A percentile compares a stretch with the other conserved stretches of the same genome.
phyloP scores from a whole-genome alignment of 2,113 vertebrate genomes.

The Steatornis caripensis region DNA sequence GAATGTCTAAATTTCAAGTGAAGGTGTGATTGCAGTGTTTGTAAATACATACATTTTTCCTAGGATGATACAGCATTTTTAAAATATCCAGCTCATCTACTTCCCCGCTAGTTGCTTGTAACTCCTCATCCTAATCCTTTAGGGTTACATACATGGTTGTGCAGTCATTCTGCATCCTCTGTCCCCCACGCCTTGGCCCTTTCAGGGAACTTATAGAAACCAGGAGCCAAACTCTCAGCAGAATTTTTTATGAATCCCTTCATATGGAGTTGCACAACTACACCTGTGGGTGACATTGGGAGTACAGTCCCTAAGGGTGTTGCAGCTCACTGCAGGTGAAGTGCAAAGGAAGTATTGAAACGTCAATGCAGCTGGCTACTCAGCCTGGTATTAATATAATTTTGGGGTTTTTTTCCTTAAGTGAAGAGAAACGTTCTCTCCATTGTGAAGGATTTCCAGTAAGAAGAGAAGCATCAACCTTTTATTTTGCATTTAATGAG shows the following conservation, averaged over 20 bases:
- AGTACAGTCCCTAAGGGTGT: slow-evolving; percentile 20
- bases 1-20: background rate
- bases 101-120: background rate
- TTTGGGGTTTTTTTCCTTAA: background rate
- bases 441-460: slow-evolving; percentile 47
- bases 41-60: background rate
- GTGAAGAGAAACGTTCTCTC: slow-evolving; percentile 2
- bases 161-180: background rate
- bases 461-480: background rate
- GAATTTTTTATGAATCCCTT: background rate
- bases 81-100: background rate
- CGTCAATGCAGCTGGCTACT: slow-evolving; percentile 50
- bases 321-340: slow-evolving; percentile 43
- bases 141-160: background rate
- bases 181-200: background rate
- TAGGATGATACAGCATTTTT: background rate
- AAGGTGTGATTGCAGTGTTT: background rate
- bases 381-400: slow-evolving; percentile 59
- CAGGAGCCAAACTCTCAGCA: background rate
- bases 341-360: slow-evolving; percentile 33
- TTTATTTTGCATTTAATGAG: slow-evolving; percentile 60
- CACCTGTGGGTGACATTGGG: background rate
- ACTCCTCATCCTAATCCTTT: background rate
- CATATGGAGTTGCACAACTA: background rate
- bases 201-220: background rate